phyloP scores from a whole-genome alignment of 2,113 vertebrate genomes.

The Edolisoma coerulescens region DNA sequence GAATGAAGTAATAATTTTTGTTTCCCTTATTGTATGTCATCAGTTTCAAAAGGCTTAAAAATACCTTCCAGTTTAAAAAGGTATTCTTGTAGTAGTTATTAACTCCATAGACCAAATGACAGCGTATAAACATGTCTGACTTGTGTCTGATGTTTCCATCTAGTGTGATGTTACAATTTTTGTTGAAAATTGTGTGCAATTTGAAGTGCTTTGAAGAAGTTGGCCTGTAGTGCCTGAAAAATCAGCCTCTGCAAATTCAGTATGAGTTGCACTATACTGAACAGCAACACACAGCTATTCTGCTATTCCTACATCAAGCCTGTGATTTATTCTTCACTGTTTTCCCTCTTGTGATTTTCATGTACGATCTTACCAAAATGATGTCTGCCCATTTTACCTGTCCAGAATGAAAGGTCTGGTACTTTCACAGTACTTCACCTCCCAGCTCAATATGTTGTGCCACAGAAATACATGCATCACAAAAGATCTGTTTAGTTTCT shows the following conservation, averaged over 20 bases:
- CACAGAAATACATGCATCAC: neutral
- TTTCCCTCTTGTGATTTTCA: neutral
- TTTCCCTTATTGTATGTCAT: neutral
- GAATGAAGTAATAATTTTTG: neutral
- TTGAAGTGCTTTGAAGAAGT: neutral
- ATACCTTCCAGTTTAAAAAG: neutral
- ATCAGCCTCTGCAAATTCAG: neutral
- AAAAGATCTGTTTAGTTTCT: neutral
- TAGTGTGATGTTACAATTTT: neutral
- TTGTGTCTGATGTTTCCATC: neutral
- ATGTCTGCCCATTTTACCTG: neutral
- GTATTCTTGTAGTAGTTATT: neutral
- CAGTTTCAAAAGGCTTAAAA: neutral
- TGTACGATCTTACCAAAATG: neutral
- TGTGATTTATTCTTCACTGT: neutral
- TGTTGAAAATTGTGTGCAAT: neutral
- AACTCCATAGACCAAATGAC: neutral
- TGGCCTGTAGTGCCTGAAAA: neutral
- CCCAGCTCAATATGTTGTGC: neutral
- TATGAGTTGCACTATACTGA: neutral
- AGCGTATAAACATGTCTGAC: neutral
- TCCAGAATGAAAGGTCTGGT: neutral
- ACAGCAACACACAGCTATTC: neutral
- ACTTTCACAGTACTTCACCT: neutral
- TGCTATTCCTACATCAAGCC: neutral